phyloP scores from a whole-genome alignment of 2,888 invertebrate species.

The Chymomyza caudatula region DNA sequence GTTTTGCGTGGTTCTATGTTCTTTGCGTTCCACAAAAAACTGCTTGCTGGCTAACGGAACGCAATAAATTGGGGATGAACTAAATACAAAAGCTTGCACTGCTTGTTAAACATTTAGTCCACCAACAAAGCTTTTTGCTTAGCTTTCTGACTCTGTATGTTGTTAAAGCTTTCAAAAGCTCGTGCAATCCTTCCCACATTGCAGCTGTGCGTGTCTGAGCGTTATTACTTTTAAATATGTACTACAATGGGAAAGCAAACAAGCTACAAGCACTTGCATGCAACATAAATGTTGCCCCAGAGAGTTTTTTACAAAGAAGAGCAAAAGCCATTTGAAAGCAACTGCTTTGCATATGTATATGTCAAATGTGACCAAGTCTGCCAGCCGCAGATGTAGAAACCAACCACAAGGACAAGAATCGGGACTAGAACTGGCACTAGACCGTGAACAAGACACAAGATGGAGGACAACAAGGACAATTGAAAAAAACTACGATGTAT shows the following conservation, averaged over 20 bases:
- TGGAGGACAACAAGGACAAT: constrained; percentile 18
- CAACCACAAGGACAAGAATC: constrained; percentile 14
- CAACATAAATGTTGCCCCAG: constrained; percentile 2
- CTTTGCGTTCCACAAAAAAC: background rate
- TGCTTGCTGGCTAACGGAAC: background rate
- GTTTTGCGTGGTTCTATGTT: background rate
- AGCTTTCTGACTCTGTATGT: background rate
- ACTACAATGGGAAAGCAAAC: background rate
- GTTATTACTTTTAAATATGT: background rate
- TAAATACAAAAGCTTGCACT: background rate
- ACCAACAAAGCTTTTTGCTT: background rate
- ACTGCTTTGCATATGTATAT: constrained; percentile 37
- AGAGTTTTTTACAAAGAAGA: constrained; percentile 11
- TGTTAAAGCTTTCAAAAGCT: background rate
- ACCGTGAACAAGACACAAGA: constrained; percentile 26
- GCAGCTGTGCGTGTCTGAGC: background rate
- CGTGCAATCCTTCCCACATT: background rate
- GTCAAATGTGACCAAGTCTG: constrained; percentile 18
- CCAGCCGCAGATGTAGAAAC: background rate
- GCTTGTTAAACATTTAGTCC: background rate
- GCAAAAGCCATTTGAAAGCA: constrained; percentile 26
- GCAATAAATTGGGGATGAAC: too few species aligned
- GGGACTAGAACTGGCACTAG: constrained; percentile 31
- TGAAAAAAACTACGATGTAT: background rate
- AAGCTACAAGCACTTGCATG: background rate